Base-by-base conservation (phyloP, 1,140 invertebrate species). In the Saccostrea glomerata region DNA sequence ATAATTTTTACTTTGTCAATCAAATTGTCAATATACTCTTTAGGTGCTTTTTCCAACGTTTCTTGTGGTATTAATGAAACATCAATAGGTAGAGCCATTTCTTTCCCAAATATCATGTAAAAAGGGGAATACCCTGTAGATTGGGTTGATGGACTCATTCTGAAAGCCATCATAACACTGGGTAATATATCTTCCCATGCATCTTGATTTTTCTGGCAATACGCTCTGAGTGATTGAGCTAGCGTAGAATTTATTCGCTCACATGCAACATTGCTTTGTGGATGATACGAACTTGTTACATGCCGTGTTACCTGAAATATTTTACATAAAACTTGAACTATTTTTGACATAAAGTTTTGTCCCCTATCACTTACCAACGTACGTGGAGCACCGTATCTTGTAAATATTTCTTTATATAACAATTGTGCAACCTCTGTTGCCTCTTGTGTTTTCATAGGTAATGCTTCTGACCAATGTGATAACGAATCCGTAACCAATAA, bases 381-480 rank as follows among this genome's bases (percentile, higher is more conserved):
- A 55, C 77, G 11, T 36, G 30, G 2, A 36, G 30, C 30, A 36
- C 30, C 30, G 2, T 36, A 36, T 36, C 30, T 36, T 36, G 30
- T 36, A 36, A 36, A 36, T 36, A 36, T 36, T 2, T 36, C 30
- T 36, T 36, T 36, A 36, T 36, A 90, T 15, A 91, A 55, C 2
- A 87, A 83, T 0, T 15, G 17, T 56, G 89, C 91, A 40, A 89
- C 54, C 86, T 91, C 88, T 23, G 77, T 84, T 11, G 88, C 77
- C n/a, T n/a, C 86, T n/a, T 63, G 55, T 12, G 84, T 89, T 58
- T 70, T 85, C 58, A 91, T 55, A 23, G 90, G 89, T 66, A 89
- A 89, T 15, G 87, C 87, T 85, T 92, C 91, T 56, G 54, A 36
- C 91, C 89, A 82, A 66, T 66, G 63, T 1, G 63, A 66, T 20